Evolutionary conservation across 2,888 invertebrate species (phyloP), one percentile per base, ranked within the genome.

Genomic region (Uropetala carovei): DNA sequence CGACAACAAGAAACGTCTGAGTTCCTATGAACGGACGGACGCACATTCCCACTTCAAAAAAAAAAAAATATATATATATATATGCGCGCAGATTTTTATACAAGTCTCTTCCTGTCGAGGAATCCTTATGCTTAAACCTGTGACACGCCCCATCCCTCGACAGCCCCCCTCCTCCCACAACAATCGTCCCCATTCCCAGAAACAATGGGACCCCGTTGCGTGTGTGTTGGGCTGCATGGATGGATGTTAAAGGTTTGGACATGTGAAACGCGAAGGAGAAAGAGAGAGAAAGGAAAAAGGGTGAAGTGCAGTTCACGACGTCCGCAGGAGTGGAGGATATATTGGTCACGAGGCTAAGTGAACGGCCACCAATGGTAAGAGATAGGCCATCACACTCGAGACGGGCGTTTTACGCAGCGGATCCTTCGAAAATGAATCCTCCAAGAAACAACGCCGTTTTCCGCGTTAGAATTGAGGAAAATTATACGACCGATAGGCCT

Each of bases 331-430:
- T 8, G 86, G 64, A 89, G 64, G 89, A 89, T 89, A 89, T 89
- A 89, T 89, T 89, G 89, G 89, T 89, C 89, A 89, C 89, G 89
- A 89, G 89, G 89, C 89, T 89, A 64, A 89, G 89, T 89, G 89
- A 89, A 68, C 43, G 89, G 89, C 89, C 43, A 5, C 43, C 43
- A 43, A 43, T 43, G 43, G 43, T 3, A 43, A 43, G 43, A 43
- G 43, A 43, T 43, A 43, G 43, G 43, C 43, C 43, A 43, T 43
- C 43, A 43, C 43, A 43, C 43, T 43, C 43, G n/a, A 1, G 43
- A 43, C 43, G 43, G 43, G 43, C 43, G 43, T 43, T 43, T 43
- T 43, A 43, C 43, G 43, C 43, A 43, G 43, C 43, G 43, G 43
- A 43, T 43, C 43, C 43, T 43, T 43, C 43, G 43, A 43, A 43